Evolutionary conservation across 2,797 vertebrate genomes (phyloP).

Genomic region (Muscicapa comitata): DNA sequence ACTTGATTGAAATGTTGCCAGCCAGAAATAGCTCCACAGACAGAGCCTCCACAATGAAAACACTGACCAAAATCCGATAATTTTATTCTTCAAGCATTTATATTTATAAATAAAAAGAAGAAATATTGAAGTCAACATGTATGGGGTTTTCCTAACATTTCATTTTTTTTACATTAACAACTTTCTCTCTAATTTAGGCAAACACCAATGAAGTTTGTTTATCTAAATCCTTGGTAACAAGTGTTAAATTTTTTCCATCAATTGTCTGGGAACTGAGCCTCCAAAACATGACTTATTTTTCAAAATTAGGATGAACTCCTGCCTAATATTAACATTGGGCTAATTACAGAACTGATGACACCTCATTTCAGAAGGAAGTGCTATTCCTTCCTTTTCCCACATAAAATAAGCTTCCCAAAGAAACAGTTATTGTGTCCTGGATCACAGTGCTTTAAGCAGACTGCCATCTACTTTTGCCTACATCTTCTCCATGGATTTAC

Average conservation of each 20-base stretch:
- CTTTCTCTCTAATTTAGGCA: background rate
- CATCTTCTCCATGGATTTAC: background rate
- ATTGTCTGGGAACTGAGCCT: background rate
- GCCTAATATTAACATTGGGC: background rate
- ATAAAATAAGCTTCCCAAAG: background rate
- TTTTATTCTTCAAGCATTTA: background rate
- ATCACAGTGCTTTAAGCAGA: background rate
- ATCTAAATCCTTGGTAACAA: background rate
- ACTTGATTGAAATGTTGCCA: background rate
- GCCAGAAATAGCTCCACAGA: background rate
- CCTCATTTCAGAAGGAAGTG: background rate
- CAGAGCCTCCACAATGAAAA: background rate
- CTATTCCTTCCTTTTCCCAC: background rate
- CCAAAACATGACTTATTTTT: background rate
- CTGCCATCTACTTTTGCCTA: background rate
- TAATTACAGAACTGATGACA: background rate
- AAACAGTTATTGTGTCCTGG: background rate
- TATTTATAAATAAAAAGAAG: background rate
- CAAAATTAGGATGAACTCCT: background rate
- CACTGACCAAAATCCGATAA: background rate
- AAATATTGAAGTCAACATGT: background rate
- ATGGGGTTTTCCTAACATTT: background rate
- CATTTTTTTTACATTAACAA: background rate
- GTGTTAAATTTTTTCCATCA: background rate
- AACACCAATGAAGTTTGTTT: background rate